A percentile compares a stretch with the other conserved stretches of the same genome.
phyloP scores from a whole-genome alignment of 2,113 vertebrate species.

The Coregonus clupeaformis region DNA sequence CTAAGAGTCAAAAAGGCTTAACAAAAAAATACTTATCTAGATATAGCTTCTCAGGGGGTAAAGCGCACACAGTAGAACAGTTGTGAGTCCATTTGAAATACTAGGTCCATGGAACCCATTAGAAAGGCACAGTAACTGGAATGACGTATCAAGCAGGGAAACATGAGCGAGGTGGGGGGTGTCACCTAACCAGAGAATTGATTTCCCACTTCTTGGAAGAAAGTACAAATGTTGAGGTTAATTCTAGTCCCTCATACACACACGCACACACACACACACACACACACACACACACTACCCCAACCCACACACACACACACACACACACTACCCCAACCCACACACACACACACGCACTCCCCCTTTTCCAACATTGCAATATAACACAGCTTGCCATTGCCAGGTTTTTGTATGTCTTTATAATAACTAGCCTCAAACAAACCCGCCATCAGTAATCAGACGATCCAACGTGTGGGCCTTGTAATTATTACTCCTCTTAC shows the following conservation, averaged over 20 bases:
- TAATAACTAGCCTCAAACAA: constrained; percentile 56
- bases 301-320: neutral
- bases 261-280: neutral
- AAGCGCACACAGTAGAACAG: constrained; percentile 30
- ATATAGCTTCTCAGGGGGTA: constrained; percentile 20
- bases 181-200: neutral
- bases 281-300: neutral
- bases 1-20: constrained; percentile 45
- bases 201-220: neutral
- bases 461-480: constrained; percentile 56
- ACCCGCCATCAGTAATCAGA: constrained; percentile 61
- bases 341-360: constrained; percentile 1
- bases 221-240: too few species aligned
- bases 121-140: constrained; percentile 22
- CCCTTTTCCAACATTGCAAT: neutral
- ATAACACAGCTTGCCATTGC: constrained; percentile 38
- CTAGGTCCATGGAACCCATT: neutral
- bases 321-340: neutral
- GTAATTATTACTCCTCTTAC: constrained; percentile 68
- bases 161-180: too few species aligned
- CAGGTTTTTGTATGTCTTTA: constrained; percentile 49
- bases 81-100: constrained; percentile 34
- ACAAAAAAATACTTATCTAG: constrained; percentile 37
- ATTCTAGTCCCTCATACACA: neutral
- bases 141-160: neutral